Conservation (phyloP, 2,888 invertebrate genomes). For the Coronaproctus castanopsis region DNA sequence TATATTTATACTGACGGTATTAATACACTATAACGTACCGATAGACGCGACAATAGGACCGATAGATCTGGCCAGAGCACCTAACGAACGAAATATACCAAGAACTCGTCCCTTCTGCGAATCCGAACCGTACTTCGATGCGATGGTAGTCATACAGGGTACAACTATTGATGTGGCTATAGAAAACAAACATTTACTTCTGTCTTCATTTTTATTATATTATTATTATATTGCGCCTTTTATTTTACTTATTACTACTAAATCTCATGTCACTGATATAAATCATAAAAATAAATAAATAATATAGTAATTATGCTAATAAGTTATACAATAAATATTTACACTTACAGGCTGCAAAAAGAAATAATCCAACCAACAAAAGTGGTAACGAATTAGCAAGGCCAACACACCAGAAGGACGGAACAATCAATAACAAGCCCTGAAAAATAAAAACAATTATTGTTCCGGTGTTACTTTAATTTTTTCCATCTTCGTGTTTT, state of each 20-base stretch:
- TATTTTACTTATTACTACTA: constrained; percentile 2
- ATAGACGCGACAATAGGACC: constrained; percentile 77
- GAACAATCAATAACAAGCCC: constrained; percentile 67
- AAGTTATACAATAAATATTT: too few species aligned
- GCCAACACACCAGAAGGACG: constrained; percentile 68
- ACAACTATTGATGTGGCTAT: constrained; percentile 79
- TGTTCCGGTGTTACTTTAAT: too few species aligned
- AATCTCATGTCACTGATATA: constrained; percentile 4
- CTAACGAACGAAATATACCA: constrained; percentile 84
- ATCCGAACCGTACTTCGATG: constrained; percentile 58
- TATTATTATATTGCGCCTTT: neutral
- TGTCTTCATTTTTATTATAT: neutral
- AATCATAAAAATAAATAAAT: too few species aligned
- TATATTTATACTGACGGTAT: too few species aligned
- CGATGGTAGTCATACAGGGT: constrained; percentile 81
- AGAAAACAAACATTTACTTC: constrained; percentile 16
- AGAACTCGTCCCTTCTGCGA: constrained; percentile 80
- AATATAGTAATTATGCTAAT: too few species aligned
- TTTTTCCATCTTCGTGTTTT: too few species aligned
- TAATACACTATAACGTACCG: too few species aligned
- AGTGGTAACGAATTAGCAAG: constrained; percentile 36
- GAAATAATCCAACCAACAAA: constrained; percentile 60
- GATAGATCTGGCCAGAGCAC: constrained; percentile 75
- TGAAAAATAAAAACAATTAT: constrained; percentile 19
- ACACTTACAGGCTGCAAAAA: constrained; percentile 76